These are phyloP conservation scores for Heliconius hermathena DNA, from an alignment of 1,140 invertebrate species.

Conservation along the genomic window DNA sequence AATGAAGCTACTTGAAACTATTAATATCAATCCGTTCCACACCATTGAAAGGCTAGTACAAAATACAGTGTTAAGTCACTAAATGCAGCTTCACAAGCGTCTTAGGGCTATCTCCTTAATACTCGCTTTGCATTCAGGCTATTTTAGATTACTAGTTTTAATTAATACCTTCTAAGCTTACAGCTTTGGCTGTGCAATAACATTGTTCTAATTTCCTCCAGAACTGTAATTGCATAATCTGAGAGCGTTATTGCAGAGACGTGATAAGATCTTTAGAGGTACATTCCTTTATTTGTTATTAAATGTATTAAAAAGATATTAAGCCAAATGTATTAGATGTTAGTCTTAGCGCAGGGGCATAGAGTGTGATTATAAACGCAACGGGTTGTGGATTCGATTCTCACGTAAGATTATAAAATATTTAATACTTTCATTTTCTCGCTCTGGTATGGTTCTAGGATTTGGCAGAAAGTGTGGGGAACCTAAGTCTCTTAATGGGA, in stretches of 20 bases:
- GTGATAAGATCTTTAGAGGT: conserved; percentile 7
- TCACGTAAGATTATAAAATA: too few species aligned
- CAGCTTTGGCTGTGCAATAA: conserved; percentile 8
- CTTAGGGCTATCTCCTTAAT: background rate
- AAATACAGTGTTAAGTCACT: conserved; percentile 4
- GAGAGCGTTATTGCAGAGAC: background rate
- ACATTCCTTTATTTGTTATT: background rate
- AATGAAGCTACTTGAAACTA: too few species aligned
- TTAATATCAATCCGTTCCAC: too few species aligned
- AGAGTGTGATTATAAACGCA: too few species aligned
- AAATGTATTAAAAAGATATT: background rate
- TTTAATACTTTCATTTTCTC: too few species aligned
- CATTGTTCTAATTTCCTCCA: conserved; percentile 11
- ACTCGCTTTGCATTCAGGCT: conserved; percentile 8
- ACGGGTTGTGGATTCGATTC: too few species aligned
- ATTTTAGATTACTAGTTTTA: conserved; percentile 11
- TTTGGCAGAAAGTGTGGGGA: too few species aligned
- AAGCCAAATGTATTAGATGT: background rate
- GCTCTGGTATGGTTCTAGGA: too few species aligned
- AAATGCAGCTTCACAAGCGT: background rate
- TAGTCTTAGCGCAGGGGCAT: too few species aligned
- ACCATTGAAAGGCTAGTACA: background rate
- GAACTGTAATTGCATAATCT: conserved; percentile 9
- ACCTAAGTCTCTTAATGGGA: too few species aligned
- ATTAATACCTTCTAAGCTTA: conserved; percentile 11